A percentile compares a stretch with the other conserved stretches of the same genome.
Evolutionary conservation across 2,113 vertebrate genomes (phyloP).

Genomic region (Semicossyphus pulcher): DNA sequence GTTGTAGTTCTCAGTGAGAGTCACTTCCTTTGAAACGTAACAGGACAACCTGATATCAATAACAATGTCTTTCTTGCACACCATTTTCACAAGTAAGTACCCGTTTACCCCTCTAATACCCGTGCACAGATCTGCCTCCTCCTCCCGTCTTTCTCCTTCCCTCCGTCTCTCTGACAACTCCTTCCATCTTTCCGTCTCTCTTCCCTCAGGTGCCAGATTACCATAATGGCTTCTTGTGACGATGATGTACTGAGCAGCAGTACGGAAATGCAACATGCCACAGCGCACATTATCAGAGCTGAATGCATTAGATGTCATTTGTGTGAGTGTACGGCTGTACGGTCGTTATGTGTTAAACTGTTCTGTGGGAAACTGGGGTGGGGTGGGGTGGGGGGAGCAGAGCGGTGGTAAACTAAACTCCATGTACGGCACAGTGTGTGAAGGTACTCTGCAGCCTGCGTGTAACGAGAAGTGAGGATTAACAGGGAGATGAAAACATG

Average conservation of each 20-base stretch:
- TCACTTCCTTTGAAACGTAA: too few species aligned
- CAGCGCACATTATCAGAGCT: constrained; percentile 77
- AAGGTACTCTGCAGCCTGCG: constrained; percentile 28
- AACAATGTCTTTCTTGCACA: too few species aligned
- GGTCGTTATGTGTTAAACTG: constrained; percentile 82
- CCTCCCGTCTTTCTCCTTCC: constrained; percentile 19
- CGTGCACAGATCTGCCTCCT: constrained; percentile 13
- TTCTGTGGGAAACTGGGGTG: constrained; percentile 66
- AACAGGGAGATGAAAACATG: constrained; percentile 46
- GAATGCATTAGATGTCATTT: constrained; percentile 83
- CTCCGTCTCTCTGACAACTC: constrained; percentile 59
- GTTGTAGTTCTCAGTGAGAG: too few species aligned
- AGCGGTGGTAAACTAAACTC: constrained; percentile 49
- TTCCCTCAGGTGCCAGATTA: constrained; percentile 85
- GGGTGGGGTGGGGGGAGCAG: constrained; percentile 32
- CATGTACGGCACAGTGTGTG: constrained; percentile 38
- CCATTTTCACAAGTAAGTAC: too few species aligned
- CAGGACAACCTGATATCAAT: too few species aligned
- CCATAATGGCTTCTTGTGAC: constrained; percentile 84
- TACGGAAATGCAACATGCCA: constrained; percentile 82
- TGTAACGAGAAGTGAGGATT: constrained; percentile 54
- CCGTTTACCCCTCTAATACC: not conserved
- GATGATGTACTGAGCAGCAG: constrained; percentile 78
- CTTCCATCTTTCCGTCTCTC: constrained; percentile 63
- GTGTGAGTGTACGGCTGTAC: constrained; percentile 64